A percentile compares a stretch with the other conserved stretches of the same genome.
phyloP scores from a whole-genome alignment of 2,888 invertebrate species.

The Plebejus anna region DNA sequence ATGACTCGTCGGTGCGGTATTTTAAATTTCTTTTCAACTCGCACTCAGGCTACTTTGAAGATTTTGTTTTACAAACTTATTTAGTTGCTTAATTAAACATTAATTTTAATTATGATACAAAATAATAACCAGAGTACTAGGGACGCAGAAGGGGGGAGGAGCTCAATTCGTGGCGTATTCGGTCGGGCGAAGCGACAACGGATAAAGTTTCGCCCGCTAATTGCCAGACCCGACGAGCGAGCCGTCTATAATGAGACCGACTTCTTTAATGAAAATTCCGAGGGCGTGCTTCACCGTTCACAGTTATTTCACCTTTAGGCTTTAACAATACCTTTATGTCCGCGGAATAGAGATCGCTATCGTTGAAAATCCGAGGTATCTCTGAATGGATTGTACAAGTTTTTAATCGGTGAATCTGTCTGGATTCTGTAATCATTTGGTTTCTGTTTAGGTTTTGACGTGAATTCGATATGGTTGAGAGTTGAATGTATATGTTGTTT shows the following conservation, averaged over 20 bases:
- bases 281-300: conserved; percentile 50
- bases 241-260: conserved; percentile 72
- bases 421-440: conserved; percentile 24
- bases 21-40: conserved; percentile 46
- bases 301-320: not conserved
- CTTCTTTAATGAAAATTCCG: conserved; percentile 74
- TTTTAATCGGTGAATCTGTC: conserved; percentile 36
- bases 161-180: conserved; percentile 57
- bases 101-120: conserved; percentile 24
- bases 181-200: conserved; percentile 51
- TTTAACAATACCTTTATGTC: not conserved
- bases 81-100: conserved; percentile 13
- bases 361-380: not conserved
- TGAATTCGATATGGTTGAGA: not conserved
- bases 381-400: conserved; percentile 37
- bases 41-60: not conserved
- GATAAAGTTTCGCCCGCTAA: conserved; percentile 68
- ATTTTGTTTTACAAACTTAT: not conserved
- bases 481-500: not conserved
- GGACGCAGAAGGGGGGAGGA: conserved; percentile 42
- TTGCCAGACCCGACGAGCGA: conserved; percentile 59
- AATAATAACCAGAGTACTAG: conserved; percentile 40
- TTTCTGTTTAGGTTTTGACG: conserved; percentile 8
- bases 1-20: conserved; percentile 47
- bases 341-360: not conserved